A percentile compares a stretch with the other conserved stretches of the same genome.
These are phyloP conservation scores for Ceratina australensis DNA, from an alignment of 1,140 invertebrate species.

Conservation along the genomic window DNA sequence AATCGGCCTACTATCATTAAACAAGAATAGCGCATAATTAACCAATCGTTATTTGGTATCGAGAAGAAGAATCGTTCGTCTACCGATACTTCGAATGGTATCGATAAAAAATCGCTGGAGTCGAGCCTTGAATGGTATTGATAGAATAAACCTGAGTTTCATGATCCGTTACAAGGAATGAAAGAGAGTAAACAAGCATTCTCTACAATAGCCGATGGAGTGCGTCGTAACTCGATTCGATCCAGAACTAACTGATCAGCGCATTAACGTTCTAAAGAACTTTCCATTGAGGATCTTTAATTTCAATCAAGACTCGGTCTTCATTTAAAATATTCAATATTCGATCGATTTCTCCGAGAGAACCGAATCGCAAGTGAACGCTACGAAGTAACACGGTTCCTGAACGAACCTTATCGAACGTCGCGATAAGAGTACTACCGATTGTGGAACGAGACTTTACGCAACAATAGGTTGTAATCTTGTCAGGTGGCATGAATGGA, in stretches of 20 bases:
- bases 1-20: too few species aligned
- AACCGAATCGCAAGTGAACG: too few species aligned
- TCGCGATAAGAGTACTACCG: not conserved
- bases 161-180: not conserved
- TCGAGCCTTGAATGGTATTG: too few species aligned
- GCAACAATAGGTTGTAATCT: slow-evolving; percentile 32
- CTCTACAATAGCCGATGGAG: too few species aligned
- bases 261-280: not conserved
- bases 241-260: not conserved
- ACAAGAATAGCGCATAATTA: too few species aligned
- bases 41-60: too few species aligned
- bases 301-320: not conserved
- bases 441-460: not conserved
- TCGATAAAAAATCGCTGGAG: too few species aligned
- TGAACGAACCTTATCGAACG: slow-evolving; percentile 3
- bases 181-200: not conserved
- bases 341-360: not conserved
- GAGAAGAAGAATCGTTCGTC: too few species aligned
- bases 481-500: slow-evolving; percentile 23
- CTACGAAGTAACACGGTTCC: not conserved
- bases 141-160: too few species aligned
- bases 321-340: not conserved
- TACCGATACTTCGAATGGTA: too few species aligned
- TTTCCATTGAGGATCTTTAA: not conserved
- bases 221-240: not conserved